Conservation (phyloP, 2,797 vertebrate genomes). For the Onychomys arenicola region DNA sequence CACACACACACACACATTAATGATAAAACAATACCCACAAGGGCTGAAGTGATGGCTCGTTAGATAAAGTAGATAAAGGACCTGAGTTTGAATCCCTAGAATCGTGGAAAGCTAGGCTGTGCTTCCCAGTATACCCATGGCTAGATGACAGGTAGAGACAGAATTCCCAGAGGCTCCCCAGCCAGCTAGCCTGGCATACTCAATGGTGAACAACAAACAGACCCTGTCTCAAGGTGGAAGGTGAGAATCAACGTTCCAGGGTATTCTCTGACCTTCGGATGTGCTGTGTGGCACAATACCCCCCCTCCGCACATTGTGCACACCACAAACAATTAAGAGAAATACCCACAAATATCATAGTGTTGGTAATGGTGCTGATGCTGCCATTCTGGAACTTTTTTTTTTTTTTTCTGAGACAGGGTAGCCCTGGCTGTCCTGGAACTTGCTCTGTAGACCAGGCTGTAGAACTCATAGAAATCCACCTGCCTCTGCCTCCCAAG, state of each 20-base stretch:
- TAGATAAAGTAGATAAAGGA: background rate
- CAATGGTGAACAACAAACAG: background rate
- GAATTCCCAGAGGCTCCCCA: background rate
- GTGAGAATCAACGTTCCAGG: background rate
- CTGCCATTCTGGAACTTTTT: background rate
- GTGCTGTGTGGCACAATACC: too few species aligned
- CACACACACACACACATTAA: background rate
- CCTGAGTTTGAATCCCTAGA: background rate
- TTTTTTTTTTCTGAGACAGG: background rate
- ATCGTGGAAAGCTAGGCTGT: background rate
- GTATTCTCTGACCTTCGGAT: background rate
- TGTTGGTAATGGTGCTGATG: rapidly evolving
- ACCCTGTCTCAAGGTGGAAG: background rate
- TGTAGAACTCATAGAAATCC: background rate
- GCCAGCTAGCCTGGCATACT: background rate
- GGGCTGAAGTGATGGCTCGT: background rate
- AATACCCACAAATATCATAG: rapidly evolving
- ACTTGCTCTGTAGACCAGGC: background rate
- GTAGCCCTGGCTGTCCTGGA: background rate
- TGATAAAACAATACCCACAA: background rate
- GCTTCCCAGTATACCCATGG: background rate
- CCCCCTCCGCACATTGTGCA: too few species aligned
- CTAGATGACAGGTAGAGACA: background rate
- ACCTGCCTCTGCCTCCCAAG: background rate
- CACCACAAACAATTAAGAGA: background rate